Conservation (phyloP, 2,797 vertebrate species). For the Sebastes minor region DNA sequence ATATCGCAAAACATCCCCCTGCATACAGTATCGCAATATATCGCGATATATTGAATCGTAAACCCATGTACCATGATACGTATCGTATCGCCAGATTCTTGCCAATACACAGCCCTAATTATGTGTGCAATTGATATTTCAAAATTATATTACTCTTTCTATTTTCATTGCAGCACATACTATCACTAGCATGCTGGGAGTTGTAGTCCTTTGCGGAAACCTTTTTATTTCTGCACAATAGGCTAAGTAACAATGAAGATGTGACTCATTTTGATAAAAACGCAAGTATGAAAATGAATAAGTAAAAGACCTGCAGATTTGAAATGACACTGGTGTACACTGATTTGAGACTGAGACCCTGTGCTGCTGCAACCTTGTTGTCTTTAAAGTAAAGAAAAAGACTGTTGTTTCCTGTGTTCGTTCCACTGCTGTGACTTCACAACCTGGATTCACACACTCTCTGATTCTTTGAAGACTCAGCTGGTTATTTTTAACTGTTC, state of each 20-base stretch:
- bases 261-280: not conserved
- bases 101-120: too few species aligned
- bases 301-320: not conserved
- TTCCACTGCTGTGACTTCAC: not conserved
- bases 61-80: too few species aligned
- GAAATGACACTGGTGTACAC: not conserved
- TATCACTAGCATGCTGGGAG: not conserved
- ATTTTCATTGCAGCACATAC: not conserved
- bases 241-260: not conserved
- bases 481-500: slow-evolving; percentile 33
- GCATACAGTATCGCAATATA: too few species aligned
- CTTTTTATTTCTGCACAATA: not conserved
- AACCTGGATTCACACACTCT: not conserved
- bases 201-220: not conserved
- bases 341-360: not conserved
- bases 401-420: not conserved
- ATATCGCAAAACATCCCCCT: too few species aligned
- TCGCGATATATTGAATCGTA: too few species aligned
- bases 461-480: not conserved
- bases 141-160: not conserved
- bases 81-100: too few species aligned
- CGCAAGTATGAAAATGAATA: not conserved
- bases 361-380: not conserved
- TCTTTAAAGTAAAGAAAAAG: not conserved
- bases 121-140: not conserved